phyloP scores from a whole-genome alignment of 2,113 vertebrate species.

The Mormoops blainvillei region DNA sequence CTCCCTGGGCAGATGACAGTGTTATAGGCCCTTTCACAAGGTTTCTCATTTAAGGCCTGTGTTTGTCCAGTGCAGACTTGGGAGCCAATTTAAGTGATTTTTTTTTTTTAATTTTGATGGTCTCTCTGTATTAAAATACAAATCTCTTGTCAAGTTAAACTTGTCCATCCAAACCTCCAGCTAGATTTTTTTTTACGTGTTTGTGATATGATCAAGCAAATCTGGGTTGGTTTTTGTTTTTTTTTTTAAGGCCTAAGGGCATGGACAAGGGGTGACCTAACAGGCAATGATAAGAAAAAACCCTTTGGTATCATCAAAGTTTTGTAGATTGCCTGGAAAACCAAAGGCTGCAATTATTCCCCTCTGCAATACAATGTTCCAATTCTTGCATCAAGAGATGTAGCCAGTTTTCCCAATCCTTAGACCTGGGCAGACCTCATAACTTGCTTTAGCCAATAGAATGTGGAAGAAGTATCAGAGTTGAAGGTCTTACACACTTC shows the following conservation, averaged over 20 bases:
- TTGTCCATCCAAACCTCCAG: neutral
- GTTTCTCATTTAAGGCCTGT: neutral
- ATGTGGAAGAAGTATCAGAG: neutral
- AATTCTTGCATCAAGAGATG: neutral
- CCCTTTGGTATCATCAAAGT: neutral
- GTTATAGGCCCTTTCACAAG: neutral
- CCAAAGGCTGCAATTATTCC: neutral
- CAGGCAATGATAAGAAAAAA: neutral
- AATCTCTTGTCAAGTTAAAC: neutral
- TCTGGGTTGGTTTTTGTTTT: too few species aligned
- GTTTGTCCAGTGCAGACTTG: neutral
- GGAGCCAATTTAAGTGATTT: neutral
- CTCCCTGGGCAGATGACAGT: neutral
- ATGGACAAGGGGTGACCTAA: neutral
- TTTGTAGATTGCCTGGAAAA: neutral
- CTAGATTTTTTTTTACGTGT: neutral
- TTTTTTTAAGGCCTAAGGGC: too few species aligned
- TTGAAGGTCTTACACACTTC: too few species aligned
- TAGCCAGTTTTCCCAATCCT: neutral
- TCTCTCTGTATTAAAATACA: constrained; percentile 5
- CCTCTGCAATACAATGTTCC: neutral
- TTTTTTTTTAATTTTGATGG: neutral
- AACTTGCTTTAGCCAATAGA: neutral
- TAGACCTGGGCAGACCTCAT: neutral
- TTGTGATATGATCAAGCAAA: neutral